Percentiles rank a stretch among this genome's conserved stretches.
Evolutionary conservation across 2,113 vertebrate species (phyloP).

Genomic region (Thryonomys swinderianus): DNA sequence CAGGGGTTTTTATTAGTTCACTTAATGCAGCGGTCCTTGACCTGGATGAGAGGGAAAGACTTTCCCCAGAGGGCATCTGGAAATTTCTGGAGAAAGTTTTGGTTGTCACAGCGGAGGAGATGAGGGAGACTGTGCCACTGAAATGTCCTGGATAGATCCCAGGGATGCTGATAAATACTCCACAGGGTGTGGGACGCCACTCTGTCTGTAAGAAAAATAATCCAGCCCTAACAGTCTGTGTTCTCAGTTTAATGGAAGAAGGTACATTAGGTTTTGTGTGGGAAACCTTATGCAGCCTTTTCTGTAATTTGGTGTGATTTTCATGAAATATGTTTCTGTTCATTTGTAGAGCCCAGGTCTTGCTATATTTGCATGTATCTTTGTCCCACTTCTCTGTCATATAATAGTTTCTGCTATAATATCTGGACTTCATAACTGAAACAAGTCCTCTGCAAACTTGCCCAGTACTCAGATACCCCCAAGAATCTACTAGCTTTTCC

Average conservation of each 20-base stretch:
- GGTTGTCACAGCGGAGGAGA: background rate
- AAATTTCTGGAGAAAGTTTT: background rate
- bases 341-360: background rate
- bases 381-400: background rate
- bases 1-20: conserved; percentile 21
- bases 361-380: background rate
- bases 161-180: conserved; percentile 12
- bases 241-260: conserved; percentile 11
- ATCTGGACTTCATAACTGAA: background rate
- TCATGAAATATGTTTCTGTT: background rate
- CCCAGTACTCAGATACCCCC: background rate
- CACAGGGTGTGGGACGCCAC: background rate
- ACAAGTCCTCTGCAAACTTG: background rate
- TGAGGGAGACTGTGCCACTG: background rate
- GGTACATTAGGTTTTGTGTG: background rate
- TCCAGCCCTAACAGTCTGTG: background rate
- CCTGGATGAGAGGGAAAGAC: background rate
- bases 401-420: background rate
- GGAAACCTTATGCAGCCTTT: background rate
- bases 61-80: background rate
- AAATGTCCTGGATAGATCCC: background rate
- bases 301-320: conserved; percentile 1
- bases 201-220: background rate
- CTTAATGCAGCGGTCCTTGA: background rate
- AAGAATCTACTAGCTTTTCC: background rate